These are phyloP conservation scores for Sebastes umbrosus DNA, from an alignment of 2,797 vertebrate species.

Conservation along the genomic window DNA sequence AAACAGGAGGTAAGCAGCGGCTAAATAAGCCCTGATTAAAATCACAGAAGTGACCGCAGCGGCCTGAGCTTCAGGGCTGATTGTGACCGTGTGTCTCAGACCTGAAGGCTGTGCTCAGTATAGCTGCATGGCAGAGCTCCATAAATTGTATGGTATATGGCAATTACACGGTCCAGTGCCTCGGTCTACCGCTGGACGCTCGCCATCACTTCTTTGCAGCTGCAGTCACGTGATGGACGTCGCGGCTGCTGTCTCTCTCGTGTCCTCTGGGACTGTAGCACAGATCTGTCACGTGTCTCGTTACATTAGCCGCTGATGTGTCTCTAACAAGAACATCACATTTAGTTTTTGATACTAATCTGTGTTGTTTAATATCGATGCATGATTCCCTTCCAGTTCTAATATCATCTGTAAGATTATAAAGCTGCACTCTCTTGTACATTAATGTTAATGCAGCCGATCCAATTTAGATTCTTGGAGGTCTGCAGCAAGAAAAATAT, in stretches of 20 bases:
- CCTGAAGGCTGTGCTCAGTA: not conserved
- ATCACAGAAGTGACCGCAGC: not conserved
- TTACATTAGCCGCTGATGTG: not conserved
- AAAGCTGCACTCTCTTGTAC: not conserved
- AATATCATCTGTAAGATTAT: not conserved
- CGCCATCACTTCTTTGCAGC: not conserved
- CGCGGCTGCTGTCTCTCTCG: not conserved
- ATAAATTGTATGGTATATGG: not conserved
- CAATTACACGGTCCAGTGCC: constrained; percentile 10
- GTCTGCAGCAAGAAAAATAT: not conserved
- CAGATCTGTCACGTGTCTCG: not conserved
- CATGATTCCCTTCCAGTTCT: too few relatives aligned
- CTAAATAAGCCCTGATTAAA: not conserved
- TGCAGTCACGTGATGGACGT: not conserved
- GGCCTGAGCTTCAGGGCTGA: not conserved
- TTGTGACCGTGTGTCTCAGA: not conserved
- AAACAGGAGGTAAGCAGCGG: not conserved
- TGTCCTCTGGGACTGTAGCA: not conserved
- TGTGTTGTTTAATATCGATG: not conserved
- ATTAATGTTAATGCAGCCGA: not conserved
- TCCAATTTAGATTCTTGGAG: not conserved
- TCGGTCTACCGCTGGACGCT: not conserved
- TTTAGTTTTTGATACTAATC: not conserved
- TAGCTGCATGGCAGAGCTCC: not conserved
- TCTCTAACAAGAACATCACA: not conserved